These are phyloP conservation scores for Furcifer pardalis DNA, from an alignment of 2,797 vertebrate species.

Conservation along the genomic window DNA sequence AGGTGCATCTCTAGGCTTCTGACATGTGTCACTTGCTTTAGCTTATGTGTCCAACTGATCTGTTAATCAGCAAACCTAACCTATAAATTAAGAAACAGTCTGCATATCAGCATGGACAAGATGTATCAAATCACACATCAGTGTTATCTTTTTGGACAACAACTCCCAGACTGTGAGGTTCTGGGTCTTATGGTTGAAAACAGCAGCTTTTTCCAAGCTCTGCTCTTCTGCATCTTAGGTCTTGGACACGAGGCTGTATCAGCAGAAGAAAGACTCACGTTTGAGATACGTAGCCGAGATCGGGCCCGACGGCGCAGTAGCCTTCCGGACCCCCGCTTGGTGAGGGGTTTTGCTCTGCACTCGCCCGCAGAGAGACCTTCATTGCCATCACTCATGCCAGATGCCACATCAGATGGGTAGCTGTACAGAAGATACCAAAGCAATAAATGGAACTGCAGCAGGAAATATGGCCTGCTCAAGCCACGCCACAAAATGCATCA, in stretches of 20 bases:
- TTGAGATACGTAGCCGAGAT: slow-evolving; percentile 89
- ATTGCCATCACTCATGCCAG: slow-evolving; percentile 86
- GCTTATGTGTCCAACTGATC: neutral
- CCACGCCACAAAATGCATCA: neutral
- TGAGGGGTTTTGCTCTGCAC: slow-evolving; percentile 59
- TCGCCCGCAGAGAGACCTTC: slow-evolving; percentile 83
- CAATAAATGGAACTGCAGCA: neutral
- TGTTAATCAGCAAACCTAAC: neutral
- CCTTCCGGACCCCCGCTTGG: slow-evolving; percentile 75
- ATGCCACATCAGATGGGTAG: slow-evolving; percentile 87
- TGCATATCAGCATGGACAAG: neutral
- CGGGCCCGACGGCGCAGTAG: slow-evolving; percentile 84
- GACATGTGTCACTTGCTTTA: no score
- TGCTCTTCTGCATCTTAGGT: neutral
- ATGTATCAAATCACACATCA: neutral
- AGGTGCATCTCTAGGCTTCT: no score
- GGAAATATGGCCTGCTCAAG: rapidly evolving
- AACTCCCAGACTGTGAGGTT: neutral
- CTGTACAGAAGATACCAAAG: slow-evolving; percentile 60
- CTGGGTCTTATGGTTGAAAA: neutral
- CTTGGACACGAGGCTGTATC: neutral
- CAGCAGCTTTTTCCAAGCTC: neutral
- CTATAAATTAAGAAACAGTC: neutral
- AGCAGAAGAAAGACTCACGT: slow-evolving; percentile 72
- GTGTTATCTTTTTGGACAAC: neutral